Base-by-base conservation (phyloP, 2,888 invertebrate species). In the Hypercompe scribonia region DNA sequence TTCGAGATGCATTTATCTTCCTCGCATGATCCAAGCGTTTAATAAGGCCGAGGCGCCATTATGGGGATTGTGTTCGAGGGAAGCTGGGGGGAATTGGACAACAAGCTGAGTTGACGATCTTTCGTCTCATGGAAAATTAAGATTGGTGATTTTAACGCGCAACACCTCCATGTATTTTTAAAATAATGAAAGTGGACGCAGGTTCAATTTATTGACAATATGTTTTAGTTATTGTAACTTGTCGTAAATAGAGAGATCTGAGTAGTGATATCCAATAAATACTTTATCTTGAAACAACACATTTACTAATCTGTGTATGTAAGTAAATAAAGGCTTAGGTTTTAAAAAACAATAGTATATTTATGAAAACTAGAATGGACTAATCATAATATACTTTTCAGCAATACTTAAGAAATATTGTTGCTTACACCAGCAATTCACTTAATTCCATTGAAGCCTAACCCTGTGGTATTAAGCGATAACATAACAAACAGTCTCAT, bases 1-100 rank as follows among this genome's bases (percentile, higher is more conserved):
- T 93, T 92, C 87, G 88, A 91, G 91, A 88, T 91, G 91, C 93
- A 92, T 94, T 93, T 92, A 93, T 94, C 94, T 94, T 91, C 85
- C 86, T 89, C 86, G 91, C 91, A 92, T 92, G 92, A 91, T 91
- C 91, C 90, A 89, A 90, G 86, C 89, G 87, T 91, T 92, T 92
- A 93, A 92, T 93, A 93, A 93, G 93, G 89, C 87, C 82, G 77
- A 81, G 86, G 80, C 87, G 87, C 90, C 90, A 90, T 91, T 90
- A 90, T 88, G 87, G 87, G 84, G 86, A 91, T 91, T 89, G 90
- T 86, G 86, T 90, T 89, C 88, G 86, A 88, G 88, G 90, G 88
- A 90, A 87, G 83, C 80, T 74, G 87, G 90, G 90, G 87, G 74
- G 82, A 86, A 84, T 80, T 79, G 86, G 86, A 86, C 85, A 81